These are phyloP conservation scores for Hirundo rustica DNA, from an alignment of 2,797 vertebrate species.

Conservation along the genomic window DNA sequence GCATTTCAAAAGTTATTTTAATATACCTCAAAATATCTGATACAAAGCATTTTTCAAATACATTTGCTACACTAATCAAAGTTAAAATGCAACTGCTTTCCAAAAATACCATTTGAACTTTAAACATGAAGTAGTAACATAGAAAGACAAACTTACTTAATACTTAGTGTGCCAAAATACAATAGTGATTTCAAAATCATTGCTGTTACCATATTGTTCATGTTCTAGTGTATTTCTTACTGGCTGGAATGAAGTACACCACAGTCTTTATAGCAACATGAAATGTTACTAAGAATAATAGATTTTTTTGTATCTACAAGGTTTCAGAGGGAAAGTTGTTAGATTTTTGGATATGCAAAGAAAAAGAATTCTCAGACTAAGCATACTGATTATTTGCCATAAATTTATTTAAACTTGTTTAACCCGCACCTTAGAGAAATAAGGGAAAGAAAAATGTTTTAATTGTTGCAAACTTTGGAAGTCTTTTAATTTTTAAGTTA, in stretches of 20 bases:
- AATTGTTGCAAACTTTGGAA: not conserved
- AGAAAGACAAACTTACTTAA: not conserved
- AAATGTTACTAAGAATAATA: not conserved
- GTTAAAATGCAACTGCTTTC: not conserved
- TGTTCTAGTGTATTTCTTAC: not conserved
- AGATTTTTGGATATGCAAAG: not conserved
- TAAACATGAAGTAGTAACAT: not conserved
- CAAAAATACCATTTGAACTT: not conserved
- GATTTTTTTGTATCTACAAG: not conserved
- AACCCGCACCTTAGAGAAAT: not conserved
- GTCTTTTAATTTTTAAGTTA: not conserved
- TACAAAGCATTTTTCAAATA: not conserved
- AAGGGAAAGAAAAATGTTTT: not conserved
- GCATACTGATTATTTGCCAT: not conserved
- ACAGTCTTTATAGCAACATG: not conserved
- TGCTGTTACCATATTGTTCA: not conserved
- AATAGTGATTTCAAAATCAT: not conserved
- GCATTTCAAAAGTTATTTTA: not conserved
- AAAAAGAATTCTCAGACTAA: not conserved
- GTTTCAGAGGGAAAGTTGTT: not conserved
- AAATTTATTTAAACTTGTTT: not conserved
- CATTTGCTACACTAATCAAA: not conserved
- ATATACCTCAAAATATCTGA: not conserved
- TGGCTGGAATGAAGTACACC: not conserved
- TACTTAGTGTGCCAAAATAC: not conserved